Conservation (phyloP, 2,797 vertebrate genomes). For the Enteromius treurensis region DNA sequence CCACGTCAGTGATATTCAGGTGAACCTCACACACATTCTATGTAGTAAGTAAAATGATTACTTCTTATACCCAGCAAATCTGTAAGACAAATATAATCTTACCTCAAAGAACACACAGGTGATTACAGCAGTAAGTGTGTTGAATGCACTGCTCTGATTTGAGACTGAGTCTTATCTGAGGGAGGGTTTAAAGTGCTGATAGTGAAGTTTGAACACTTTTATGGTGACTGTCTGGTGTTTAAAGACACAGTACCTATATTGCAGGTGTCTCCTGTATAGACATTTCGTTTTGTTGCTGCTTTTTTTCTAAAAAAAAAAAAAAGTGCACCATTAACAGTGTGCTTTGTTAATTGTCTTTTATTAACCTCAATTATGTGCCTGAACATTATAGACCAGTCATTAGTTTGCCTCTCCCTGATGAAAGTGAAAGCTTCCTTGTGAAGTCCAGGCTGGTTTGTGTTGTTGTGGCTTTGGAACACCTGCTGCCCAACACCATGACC, state of each 20-base stretch:
- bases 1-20: not conserved
- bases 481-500: not conserved
- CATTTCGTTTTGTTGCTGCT: not conserved
- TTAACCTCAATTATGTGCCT: not conserved
- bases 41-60: not conserved
- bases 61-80: not conserved
- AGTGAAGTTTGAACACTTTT: constrained; percentile 48
- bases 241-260: constrained; percentile 50
- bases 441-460: not conserved
- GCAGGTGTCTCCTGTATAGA: not conserved
- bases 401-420: not conserved
- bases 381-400: not conserved
- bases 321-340: not conserved
- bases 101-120: constrained; percentile 35
- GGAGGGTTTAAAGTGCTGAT: constrained; percentile 25
- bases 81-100: constrained; percentile 22
- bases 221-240: constrained; percentile 47
- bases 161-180: constrained; percentile 46
- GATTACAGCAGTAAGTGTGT: not conserved
- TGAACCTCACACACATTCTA: not conserved
- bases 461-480: not conserved
- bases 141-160: constrained; percentile 6
- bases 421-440: not conserved
- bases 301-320: too few relatives aligned
- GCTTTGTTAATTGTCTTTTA: not conserved